These are phyloP conservation scores for Tragelaphus oryx DNA, from an alignment of 2,797 vertebrate species.

Conservation along the genomic window DNA sequence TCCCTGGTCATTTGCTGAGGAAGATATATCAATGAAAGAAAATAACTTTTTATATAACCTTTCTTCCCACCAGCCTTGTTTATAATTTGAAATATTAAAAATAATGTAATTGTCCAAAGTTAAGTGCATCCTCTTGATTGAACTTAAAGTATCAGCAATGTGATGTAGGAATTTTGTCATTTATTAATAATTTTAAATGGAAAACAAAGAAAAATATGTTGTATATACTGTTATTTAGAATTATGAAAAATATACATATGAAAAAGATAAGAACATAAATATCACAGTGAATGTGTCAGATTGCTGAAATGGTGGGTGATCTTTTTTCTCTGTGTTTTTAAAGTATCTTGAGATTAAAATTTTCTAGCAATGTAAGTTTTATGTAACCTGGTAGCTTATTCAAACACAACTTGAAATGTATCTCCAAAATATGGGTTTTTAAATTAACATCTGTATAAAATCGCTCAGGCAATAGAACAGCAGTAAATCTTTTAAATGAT, in stretches of 20 bases:
- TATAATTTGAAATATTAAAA: constrained; percentile 17
- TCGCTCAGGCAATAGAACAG: neutral
- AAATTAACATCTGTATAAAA: neutral
- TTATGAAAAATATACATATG: neutral
- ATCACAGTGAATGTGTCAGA: neutral
- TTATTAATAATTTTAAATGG: neutral
- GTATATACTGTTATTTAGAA: neutral
- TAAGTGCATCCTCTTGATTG: neutral
- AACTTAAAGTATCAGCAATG: neutral
- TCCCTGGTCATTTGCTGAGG: neutral
- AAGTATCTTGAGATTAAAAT: neutral
- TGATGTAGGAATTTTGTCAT: neutral
- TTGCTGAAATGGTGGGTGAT: neutral
- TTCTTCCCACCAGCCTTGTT: neutral
- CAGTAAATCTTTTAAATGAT: neutral
- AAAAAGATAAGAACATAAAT: neutral
- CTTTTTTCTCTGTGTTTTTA: neutral
- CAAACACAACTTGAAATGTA: neutral
- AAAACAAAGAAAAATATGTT: neutral
- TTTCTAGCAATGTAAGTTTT: neutral
- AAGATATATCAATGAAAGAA: neutral
- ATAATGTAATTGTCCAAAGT: neutral
- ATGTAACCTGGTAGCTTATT: constrained; percentile 8
- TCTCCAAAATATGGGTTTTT: neutral
- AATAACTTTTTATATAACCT: neutral